Evolutionary conservation across 2,113 vertebrate species (phyloP).

Genomic region (Pungitius pungitius): DNA sequence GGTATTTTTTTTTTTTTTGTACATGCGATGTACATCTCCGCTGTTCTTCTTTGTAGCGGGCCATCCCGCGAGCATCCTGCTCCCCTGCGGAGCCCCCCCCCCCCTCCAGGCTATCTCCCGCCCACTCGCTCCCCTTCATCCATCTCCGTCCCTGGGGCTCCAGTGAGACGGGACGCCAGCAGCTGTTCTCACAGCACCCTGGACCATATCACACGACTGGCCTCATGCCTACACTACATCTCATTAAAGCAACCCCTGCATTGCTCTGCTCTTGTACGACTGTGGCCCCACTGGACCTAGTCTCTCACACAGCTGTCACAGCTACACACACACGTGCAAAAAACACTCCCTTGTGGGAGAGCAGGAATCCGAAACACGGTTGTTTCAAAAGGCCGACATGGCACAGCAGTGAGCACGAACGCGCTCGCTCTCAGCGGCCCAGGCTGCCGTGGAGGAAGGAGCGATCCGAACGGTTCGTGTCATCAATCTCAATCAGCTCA

Average conservation of each 20-base stretch:
- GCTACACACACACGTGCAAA: constrained; percentile 9
- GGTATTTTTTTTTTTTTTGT: constrained; percentile 45
- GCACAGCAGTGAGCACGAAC: constrained; percentile 59
- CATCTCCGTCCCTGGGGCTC: constrained; percentile 49
- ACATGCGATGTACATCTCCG: constrained; percentile 44
- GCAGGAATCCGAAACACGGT: constrained; percentile 40
- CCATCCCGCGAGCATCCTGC: constrained; percentile 61
- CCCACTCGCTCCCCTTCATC: constrained; percentile 51
- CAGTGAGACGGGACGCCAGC: constrained; percentile 61
- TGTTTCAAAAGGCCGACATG: constrained; percentile 60
- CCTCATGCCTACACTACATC: constrained; percentile 61
- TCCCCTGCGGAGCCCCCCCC: constrained; percentile 53
- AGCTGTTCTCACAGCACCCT: constrained; percentile 69
- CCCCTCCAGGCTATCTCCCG: constrained; percentile 65
- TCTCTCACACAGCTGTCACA: constrained; percentile 52
- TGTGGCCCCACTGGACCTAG: constrained; percentile 47
- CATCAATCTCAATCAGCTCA: constrained; percentile 69
- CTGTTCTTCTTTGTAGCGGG: constrained; percentile 54
- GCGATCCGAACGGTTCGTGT: constrained; percentile 53
- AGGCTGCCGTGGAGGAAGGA: constrained; percentile 52
- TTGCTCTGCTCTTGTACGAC: constrained; percentile 45
- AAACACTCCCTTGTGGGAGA: constrained; percentile 24
- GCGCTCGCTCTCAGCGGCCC: constrained; percentile 68
- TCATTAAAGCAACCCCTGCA: constrained; percentile 62
- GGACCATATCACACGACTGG: constrained; percentile 67